phyloP scores from a whole-genome alignment of 2,113 vertebrate species.

The Guaruba guarouba region DNA sequence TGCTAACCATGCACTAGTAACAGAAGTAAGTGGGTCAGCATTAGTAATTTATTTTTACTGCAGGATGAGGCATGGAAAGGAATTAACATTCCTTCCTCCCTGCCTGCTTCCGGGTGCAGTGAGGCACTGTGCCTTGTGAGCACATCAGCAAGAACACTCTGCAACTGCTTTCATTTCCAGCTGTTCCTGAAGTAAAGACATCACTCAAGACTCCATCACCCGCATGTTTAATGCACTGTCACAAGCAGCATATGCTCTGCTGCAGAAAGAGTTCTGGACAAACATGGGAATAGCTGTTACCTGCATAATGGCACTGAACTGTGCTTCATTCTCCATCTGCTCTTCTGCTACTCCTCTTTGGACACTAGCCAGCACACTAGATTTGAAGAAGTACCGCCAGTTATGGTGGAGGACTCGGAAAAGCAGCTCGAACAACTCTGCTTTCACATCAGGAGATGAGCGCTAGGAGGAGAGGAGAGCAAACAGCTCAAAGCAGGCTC shows the following conservation, averaged over 20 bases:
- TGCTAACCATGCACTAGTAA: background rate
- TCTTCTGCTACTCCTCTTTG: constrained; percentile 87
- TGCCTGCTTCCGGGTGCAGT: accelerated
- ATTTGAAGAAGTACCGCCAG: constrained; percentile 98
- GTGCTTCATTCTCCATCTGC: constrained; percentile 93
- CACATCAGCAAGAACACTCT: background rate
- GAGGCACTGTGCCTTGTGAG: background rate
- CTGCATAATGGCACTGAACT: constrained; percentile 98
- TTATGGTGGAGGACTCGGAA: constrained; percentile 96
- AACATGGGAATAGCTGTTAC: constrained; percentile 8
- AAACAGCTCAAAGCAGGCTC: background rate
- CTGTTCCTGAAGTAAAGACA: background rate
- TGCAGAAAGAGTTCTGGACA: background rate
- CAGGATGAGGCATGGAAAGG: background rate
- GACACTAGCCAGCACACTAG: constrained; percentile 89
- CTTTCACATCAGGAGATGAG: constrained; percentile 94
- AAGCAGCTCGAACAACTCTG: constrained; percentile 95
- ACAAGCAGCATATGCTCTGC: accelerated
- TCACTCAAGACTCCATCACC: background rate
- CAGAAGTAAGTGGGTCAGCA: background rate
- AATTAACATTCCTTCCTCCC: background rate
- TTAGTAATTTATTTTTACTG: background rate
- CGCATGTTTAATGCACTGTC: accelerated
- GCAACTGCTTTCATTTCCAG: background rate
- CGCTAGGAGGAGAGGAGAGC: constrained; percentile 73